Evolutionary conservation across 2,113 vertebrate species (phyloP), one percentile per base, ranked within the genome.

Genomic region (Turdus rufiventris): DNA sequence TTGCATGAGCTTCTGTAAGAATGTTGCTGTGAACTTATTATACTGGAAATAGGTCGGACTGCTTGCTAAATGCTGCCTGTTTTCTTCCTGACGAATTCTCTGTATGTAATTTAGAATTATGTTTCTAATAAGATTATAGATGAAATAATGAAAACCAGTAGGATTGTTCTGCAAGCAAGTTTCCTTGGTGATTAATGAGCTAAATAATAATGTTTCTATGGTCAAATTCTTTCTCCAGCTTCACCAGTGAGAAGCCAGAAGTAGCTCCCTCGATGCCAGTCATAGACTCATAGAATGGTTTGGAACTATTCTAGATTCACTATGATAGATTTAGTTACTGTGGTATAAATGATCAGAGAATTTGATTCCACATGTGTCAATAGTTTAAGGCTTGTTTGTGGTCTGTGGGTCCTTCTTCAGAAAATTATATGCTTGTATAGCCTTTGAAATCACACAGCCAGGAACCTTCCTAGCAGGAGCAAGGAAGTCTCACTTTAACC

Each of bases 71-170:
- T 85, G 47, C 40, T 88, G 62, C 31, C 65, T 91, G 51, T 54
- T 93, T 92, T 93, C 38, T 78, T 91, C 54, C 61, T 33, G 26
- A n/a, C 74, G 68, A 89, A 95, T 82, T 62, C 43, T 83, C 68
- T 88, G 50, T 20, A 34, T 94, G 80, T 38, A 68, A 51, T 89
- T 66, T 79, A 85, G 70, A 89, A 88, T 83, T 95, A 53, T 87
- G 47, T 68, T 94, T 94, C 81, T 94, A 93, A 96, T 91, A 94
- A 89, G 62, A 94, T 95, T 93, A 91, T 77, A 73, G 92, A 93
- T 89, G 10, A 93, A 95, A 89, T 91, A 94, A 95, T 91, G 75
- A 78, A 96, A 96, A 89, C 17, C 0, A 0, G 48, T 91, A 66
- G 61, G 77, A 67, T 48, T 75, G 19, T 89, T 94, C 60, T 71